Evolutionary conservation across 1,140 invertebrate genomes (phyloP).

Genomic region (Potamilus streckersoni): DNA sequence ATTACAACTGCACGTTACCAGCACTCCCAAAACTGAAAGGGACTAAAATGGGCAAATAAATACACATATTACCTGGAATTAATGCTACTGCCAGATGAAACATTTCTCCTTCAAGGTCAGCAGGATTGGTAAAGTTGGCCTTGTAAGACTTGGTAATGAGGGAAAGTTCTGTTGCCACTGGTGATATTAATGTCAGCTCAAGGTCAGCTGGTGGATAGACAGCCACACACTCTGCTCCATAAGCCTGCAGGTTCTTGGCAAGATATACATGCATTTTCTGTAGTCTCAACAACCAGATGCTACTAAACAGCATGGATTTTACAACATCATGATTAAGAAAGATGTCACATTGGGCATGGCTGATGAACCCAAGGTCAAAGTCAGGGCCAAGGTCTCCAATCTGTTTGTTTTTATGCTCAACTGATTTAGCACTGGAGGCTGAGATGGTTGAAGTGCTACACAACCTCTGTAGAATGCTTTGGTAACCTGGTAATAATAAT

Average conservation of each 20-base stretch:
- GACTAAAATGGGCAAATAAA: too few relatives aligned
- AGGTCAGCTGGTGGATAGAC: slow-evolving; percentile 52
- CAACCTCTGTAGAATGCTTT: slow-evolving; percentile 61
- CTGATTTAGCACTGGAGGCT: slow-evolving; percentile 32
- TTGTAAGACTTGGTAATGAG: slow-evolving; percentile 50
- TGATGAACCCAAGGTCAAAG: slow-evolving; percentile 60
- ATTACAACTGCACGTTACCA: too few relatives aligned
- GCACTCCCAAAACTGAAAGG: too few relatives aligned
- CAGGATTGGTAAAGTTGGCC: slow-evolving; percentile 38
- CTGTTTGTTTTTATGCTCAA: slow-evolving; percentile 17
- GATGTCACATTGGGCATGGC: slow-evolving; percentile 55
- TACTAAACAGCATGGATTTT: slow-evolving; percentile 43
- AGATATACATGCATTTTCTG: slow-evolving; percentile 57
- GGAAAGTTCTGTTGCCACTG: slow-evolving; percentile 30
- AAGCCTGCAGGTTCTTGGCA: slow-evolving; percentile 42
- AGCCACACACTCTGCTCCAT: slow-evolving; percentile 53
- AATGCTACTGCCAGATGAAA: too few relatives aligned
- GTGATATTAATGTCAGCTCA: slow-evolving; percentile 19
- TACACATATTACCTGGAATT: too few relatives aligned
- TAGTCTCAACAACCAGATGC: slow-evolving; percentile 48
- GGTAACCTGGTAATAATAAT: slow-evolving; percentile 53
- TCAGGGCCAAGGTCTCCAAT: slow-evolving; percentile 43
- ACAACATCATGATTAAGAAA: slow-evolving; percentile 57
- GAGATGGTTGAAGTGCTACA: slow-evolving; percentile 53
- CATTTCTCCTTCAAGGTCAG: slow-evolving; percentile 32